Evolutionary conservation across 1,140 invertebrate genomes (phyloP), one percentile per base, ranked within the genome.

Genomic region (Agrypnia vestita): DNA sequence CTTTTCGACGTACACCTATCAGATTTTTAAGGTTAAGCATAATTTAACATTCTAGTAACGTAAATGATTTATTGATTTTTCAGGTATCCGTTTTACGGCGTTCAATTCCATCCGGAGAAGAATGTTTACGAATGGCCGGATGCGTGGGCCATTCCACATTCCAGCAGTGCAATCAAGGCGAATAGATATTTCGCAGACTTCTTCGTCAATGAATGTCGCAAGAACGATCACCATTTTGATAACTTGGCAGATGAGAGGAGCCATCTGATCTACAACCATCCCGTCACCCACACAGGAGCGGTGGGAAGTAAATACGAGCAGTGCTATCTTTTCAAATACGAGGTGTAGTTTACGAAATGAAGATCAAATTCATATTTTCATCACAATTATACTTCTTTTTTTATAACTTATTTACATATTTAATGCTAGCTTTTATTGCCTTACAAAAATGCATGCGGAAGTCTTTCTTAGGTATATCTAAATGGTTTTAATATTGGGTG

Each of bases 51-150:
- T 21, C 4, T 51, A 73, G 13, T 17, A 47, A 6, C 12, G 11
- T 47, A 72, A 12, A 72, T 19, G n/a, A 56, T 43, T 53, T 12
- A 44, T 59, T 35, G n/a, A 44, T 76, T 76, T 59, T 15, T 75
- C 64, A 91, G 89, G 35, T 93, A 92, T 85, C 97, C 97, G 12
- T 94, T 97, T 85, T 97, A 95, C 86, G 96, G 93, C 1, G 88
- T 96, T 0, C 96, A 97, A 85, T 98, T 95, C 86, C 97, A 98
- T 88, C 97, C 97, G 1, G 97, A 98, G 87, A 98, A 97, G 85
- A 94, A 93, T 84, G 85, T 92, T 0, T 98, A 93, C 84, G 96
- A 97, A 86, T 97, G 95, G 92, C 90, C 3, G 83, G 82, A 0
- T 90, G 87, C 19, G 85, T 89, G 46, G 90, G 89, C n/a, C 91